Percentiles rank a stretch among this genome's conserved stretches.
These are phyloP conservation scores for Microcebus ravelobensis DNA, from an alignment of 2,113 vertebrate species.

Conservation along the genomic window DNA sequence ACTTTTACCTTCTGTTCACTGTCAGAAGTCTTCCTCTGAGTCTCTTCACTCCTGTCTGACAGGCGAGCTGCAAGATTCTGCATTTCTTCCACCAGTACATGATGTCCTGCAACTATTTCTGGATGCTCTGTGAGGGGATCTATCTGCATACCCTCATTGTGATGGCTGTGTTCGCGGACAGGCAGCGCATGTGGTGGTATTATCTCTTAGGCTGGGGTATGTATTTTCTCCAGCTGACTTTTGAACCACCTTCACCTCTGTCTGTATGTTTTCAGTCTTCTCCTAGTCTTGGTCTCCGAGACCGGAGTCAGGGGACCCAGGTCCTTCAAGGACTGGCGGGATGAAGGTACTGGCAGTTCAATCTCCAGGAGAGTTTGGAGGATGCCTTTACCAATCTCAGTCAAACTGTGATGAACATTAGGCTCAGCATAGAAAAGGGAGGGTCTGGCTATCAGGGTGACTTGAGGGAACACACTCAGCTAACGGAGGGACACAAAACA, in stretches of 20 bases:
- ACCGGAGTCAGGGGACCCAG: background rate
- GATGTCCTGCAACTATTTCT: slow-evolving; percentile 98
- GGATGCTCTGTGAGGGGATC: slow-evolving; percentile 99
- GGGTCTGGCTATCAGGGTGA: background rate
- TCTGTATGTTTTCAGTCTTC: background rate
- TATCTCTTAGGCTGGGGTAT: slow-evolving; percentile 98
- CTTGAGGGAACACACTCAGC: background rate
- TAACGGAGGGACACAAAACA: background rate
- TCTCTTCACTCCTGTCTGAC: slow-evolving; percentile 68
- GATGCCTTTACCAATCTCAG: background rate
- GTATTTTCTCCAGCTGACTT: slow-evolving; percentile 76
- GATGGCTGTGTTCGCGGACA: slow-evolving; percentile 94
- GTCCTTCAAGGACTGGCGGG: background rate
- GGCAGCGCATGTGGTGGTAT: slow-evolving; percentile 95
- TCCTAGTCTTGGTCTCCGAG: background rate
- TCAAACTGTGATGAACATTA: background rate
- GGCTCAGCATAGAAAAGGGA: background rate
- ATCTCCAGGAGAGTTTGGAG: background rate
- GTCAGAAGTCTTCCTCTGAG: background rate
- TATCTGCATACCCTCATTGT: slow-evolving; percentile 98
- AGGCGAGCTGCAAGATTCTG: slow-evolving; percentile 96
- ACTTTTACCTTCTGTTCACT: background rate
- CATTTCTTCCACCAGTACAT: slow-evolving; percentile 98
- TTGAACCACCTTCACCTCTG: background rate
- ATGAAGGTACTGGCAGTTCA: background rate